Evolutionary conservation across 1,140 invertebrate species (phyloP).

Genomic region (Arctopsyche grandis): DNA sequence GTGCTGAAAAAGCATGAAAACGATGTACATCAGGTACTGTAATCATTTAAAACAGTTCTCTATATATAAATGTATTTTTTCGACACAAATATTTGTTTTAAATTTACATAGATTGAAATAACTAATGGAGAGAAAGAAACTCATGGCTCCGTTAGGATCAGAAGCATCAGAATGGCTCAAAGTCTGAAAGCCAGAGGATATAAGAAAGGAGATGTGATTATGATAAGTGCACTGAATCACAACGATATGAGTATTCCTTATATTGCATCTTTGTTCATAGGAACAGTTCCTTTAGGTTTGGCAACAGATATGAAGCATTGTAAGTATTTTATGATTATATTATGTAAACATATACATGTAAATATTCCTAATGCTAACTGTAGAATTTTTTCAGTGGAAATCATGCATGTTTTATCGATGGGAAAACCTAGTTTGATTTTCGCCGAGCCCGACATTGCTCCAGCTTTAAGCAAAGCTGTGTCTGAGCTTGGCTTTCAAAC

Average conservation of each 20-base stretch:
- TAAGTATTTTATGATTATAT: not conserved
- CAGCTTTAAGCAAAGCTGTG: not conserved
- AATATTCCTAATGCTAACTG: not conserved
- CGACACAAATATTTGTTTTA: not conserved
- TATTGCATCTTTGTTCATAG: slow-evolving; percentile 42
- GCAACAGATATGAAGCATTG: slow-evolving; percentile 15
- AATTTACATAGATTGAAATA: slow-evolving; percentile 32
- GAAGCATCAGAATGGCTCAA: slow-evolving; percentile 45
- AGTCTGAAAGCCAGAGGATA: slow-evolving; percentile 33
- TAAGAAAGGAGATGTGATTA: slow-evolving; percentile 35
- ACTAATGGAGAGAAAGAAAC: slow-evolving; percentile 23
- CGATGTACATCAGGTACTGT: slow-evolving; percentile 3
- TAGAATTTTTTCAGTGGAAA: slow-evolving; percentile 25
- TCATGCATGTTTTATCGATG: slow-evolving; percentile 5
- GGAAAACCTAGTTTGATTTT: slow-evolving; percentile 19
- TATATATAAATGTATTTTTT: no score
- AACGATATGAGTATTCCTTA: slow-evolving; percentile 43
- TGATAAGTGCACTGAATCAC: slow-evolving; percentile 39
- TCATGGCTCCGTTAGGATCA: slow-evolving; percentile 41
- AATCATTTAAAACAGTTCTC: no score
- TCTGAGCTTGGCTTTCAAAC: not conserved
- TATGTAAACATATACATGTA: not conserved
- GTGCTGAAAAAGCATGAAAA: not conserved
- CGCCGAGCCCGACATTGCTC: not conserved
- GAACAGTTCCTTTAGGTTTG: slow-evolving; percentile 19